Evolutionary conservation across 2,113 vertebrate species (phyloP), one percentile per base, ranked within the genome.

Genomic region (Mellivora capensis): DNA sequence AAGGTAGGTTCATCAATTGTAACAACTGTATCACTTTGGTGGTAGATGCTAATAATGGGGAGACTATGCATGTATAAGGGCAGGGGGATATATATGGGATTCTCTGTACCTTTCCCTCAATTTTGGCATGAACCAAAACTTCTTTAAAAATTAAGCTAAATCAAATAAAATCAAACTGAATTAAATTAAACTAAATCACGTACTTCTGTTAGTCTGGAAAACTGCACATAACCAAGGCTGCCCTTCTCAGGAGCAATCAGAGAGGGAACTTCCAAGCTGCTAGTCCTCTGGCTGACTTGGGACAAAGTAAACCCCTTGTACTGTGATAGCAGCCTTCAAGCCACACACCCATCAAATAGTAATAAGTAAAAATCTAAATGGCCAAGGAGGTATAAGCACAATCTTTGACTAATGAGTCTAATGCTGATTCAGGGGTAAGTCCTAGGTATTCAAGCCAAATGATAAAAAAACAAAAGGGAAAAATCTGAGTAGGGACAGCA

Each of bases 111-210:
- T 82, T 49, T 31, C 62, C n/a, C 42, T 90, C 44, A 90, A 23
- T 74, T 64, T 88, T 88, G 37, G 13, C 72, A 27, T 77, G 77
- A 76, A 83, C 31, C 57, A 90, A 82, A 94, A 83, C 71, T 57
- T n/a, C n/a, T 52, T 57, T 94, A 83, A 94, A 80, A 89, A 88
- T 74, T 72, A 72, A 82, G 62, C 61, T 44, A 52, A 94, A 62
- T 74, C 59, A 59, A 49, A 59, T 82, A 44, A 77, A 54, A 52
- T 54, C 74, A 84, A 62, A 62, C 49, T 9, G 62, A 34, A 39
- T 62, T 44, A 89, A 71, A 95, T 77, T 14, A 64, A 39, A 31
- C 49, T 25, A 89, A 79, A 95, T 59, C 49, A 87, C 2, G 49
- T 39, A 37, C 23, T 93, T 79, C 29, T 92, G 42, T 34, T 47